A percentile compares a stretch with the other conserved stretches of the same genome.
Conservation (phyloP, 2,888 invertebrate species). For the Idaea dimidiata region DNA sequence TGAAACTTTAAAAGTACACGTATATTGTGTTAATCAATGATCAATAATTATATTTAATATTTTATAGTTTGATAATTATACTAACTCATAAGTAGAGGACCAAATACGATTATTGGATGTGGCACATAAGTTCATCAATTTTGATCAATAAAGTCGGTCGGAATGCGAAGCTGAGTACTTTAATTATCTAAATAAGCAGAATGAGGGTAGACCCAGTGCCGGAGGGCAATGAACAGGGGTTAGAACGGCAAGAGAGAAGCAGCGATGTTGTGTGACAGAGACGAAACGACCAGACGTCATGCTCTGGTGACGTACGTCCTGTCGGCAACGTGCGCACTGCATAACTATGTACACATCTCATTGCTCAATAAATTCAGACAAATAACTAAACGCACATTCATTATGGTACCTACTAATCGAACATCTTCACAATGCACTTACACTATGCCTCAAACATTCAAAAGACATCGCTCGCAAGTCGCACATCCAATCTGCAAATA, state of each 20-base stretch:
- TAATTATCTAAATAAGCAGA: constrained; percentile 42
- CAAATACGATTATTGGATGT: not conserved
- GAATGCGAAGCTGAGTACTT: constrained; percentile 24
- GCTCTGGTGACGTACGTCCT: constrained; percentile 66
- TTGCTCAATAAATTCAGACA: constrained; percentile 39
- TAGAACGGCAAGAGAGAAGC: constrained; percentile 38
- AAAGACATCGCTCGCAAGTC: not conserved
- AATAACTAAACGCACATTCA: constrained; percentile 15
- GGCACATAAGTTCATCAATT: constrained; percentile 9
- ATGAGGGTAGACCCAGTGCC: constrained; percentile 47
- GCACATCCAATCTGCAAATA: not conserved
- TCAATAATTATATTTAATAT: not conserved
- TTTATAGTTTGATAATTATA: too few relatives aligned
- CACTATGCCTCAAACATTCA: not conserved
- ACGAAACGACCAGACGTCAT: constrained; percentile 54
- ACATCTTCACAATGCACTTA: not conserved
- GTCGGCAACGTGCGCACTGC: constrained; percentile 46
- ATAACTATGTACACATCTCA: constrained; percentile 35
- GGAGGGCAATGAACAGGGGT: constrained; percentile 56
- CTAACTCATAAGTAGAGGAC: not conserved
- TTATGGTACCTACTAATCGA: not conserved
- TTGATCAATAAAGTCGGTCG: constrained; percentile 18
- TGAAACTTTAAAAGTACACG: too few relatives aligned
- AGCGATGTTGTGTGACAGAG: constrained; percentile 43
- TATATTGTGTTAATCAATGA: too few relatives aligned